Percentiles rank a stretch among this genome's conserved stretches.
Evolutionary conservation across 2,797 vertebrate species (phyloP).

Genomic region (Gadopsis bispinosus): DNA sequence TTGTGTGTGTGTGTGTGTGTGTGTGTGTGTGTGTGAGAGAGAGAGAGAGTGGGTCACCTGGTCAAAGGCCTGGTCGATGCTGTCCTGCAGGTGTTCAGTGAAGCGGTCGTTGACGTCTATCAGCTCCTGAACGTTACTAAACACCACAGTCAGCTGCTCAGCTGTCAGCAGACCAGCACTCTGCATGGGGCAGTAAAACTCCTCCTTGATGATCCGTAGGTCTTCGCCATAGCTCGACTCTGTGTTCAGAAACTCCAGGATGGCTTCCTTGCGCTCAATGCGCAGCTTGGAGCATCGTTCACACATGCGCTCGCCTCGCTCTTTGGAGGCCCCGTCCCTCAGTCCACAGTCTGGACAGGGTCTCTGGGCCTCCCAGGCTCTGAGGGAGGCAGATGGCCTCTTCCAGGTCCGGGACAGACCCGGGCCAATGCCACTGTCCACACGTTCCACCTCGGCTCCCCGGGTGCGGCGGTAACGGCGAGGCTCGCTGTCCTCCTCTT

Average conservation of each 20-base stretch:
- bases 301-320: conserved; percentile 87
- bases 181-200: conserved; percentile 93
- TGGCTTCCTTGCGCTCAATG: conserved; percentile 92
- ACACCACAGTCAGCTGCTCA: conserved; percentile 90
- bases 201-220: conserved; percentile 92
- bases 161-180: conserved; percentile 88
- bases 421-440: conserved; percentile 91
- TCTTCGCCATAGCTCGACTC: conserved; percentile 92
- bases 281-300: conserved; percentile 90
- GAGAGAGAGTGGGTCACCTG: conserved; percentile 81
- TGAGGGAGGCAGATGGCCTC: conserved; percentile 84
- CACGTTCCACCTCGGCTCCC: conserved; percentile 87
- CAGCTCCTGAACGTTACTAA: conserved; percentile 92
- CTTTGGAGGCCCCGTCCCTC: conserved; percentile 81
- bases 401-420: conserved; percentile 89
- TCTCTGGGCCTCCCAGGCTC: conserved; percentile 89
- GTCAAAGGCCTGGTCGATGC: conserved; percentile 90
- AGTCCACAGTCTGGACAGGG: conserved; percentile 90
- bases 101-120: conserved; percentile 92
- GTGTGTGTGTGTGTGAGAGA: conserved; percentile 6
- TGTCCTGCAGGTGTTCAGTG: conserved; percentile 91
- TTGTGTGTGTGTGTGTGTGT: background rate
- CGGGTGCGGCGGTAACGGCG: conserved; percentile 65
- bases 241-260: conserved; percentile 92
- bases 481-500: conserved; percentile 84